Evolutionary conservation across 2,888 invertebrate species (phyloP).

Genomic region (Prosapia bicincta): DNA sequence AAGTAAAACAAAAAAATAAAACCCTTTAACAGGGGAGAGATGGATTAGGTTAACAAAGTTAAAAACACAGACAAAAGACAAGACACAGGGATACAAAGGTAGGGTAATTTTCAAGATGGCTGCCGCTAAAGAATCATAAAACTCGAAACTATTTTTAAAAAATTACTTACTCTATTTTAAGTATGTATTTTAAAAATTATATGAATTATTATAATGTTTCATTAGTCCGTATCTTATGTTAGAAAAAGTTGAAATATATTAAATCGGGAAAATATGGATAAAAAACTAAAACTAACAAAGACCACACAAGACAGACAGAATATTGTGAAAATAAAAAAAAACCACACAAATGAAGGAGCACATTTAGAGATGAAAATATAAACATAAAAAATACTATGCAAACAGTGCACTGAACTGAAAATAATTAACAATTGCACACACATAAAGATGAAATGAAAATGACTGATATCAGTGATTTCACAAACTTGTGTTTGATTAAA

Average conservation of each 20-base stretch:
- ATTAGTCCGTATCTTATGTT: background rate
- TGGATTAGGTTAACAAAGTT: constrained; percentile 22
- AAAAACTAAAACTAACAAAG: constrained; percentile 30
- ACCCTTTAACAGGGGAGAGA: constrained; percentile 11
- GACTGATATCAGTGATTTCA: background rate
- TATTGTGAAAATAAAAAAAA: constrained; percentile 40
- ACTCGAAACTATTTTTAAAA: background rate
- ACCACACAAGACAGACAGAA: constrained; percentile 29
- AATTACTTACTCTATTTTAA: background rate
- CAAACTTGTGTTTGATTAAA: no score
- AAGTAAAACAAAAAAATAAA: constrained; percentile 6
- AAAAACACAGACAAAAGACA: constrained; percentile 31
- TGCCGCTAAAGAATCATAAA: constrained; percentile 28
- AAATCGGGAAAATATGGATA: constrained; percentile 22
- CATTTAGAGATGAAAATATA: constrained; percentile 27
- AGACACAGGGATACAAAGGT: constrained; percentile 31
- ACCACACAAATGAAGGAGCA: constrained; percentile 37
- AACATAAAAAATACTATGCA: constrained; percentile 22
- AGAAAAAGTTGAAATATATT: constrained; percentile 4
- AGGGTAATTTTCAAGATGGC: constrained; percentile 36
- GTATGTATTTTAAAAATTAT: constrained; percentile 4
- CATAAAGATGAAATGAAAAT: constrained; percentile 41
- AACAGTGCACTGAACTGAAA: constrained; percentile 28
- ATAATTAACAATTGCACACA: constrained; percentile 48
- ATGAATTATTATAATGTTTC: background rate